Evolutionary conservation across 2,113 vertebrate species (phyloP), one percentile per base, ranked within the genome.

Genomic region (Lycaon pictus): DNA sequence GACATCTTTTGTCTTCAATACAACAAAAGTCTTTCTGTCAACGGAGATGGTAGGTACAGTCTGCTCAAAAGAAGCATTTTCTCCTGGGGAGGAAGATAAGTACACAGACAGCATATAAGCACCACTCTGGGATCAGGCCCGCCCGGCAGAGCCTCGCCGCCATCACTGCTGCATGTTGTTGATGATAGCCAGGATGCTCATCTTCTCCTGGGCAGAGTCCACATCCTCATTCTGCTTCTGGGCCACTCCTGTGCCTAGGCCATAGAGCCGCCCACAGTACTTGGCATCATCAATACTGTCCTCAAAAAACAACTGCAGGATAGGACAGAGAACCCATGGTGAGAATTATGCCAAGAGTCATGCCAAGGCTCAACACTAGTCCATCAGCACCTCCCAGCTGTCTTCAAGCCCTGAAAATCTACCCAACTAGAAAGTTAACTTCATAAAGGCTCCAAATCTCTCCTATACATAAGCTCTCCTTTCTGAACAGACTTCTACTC

Each of bases 201-300:
- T 99, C 98, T 99, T 99, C 97, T 99, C 99, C 91, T 99, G 99
- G 63, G 98, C 99, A 0, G 98, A 98, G 97, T 99, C 99, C 97
- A 98, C 98, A 56, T 99, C 99, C 95, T 99, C 99, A 23, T 99
- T 99, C 98, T 99, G 99, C 67, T 99, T 99, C 97, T 99, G 99
- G 93, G 98, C 99, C 98, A 99, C 99, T 93, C 99, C 99, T 0
- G 99, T 99, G 95, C 99, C 99, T 92, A 99, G 99, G 93, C 99
- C 99, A 43, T 99, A 99, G 88, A 99, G 98, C 82, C 99, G 99
- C 95, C 99, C 99, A 67, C 99, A 99, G 95, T 99, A 99, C 98
- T 99, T 99, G 32, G 99, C 99, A 93, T 99, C 99, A 32, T 99
- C 99, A 71, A 99, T 99, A 98, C 99, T 99, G 99, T 99, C 99